Conservation (phyloP, 2,113 vertebrate genomes). For the Arothron firmamentum region DNA sequence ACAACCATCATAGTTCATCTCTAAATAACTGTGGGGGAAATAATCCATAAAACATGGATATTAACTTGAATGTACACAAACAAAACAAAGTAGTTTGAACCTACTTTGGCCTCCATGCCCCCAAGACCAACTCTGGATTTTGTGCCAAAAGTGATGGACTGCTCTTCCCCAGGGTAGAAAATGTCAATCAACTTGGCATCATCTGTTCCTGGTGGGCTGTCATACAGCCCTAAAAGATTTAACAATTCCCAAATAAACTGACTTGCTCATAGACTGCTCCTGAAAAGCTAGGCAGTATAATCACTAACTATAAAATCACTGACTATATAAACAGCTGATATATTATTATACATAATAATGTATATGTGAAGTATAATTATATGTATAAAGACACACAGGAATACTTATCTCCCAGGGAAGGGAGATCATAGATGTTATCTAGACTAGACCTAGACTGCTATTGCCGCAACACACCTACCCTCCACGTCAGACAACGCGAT, state of each 20-base stretch:
- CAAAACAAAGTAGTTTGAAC: neutral
- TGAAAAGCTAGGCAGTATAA: too few relatives aligned
- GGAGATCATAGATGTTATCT: conserved; percentile 50
- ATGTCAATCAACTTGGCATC: conserved; percentile 95
- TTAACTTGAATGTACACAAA: conserved; percentile 1
- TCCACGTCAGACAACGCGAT: conserved; percentile 95
- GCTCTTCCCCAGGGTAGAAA: conserved; percentile 97
- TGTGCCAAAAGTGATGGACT: conserved; percentile 93
- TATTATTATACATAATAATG: too few relatives aligned
- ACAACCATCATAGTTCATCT: too few relatives aligned
- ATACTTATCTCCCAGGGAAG: neutral
- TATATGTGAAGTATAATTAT: too few relatives aligned
- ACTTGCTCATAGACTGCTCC: neutral
- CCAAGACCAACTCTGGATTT: conserved; percentile 96
- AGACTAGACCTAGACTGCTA: conserved; percentile 43
- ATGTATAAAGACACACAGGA: conserved; percentile 17
- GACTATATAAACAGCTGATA: too few relatives aligned
- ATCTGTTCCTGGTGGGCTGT: conserved; percentile 92
- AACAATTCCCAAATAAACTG: neutral
- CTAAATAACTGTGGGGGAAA: too few relatives aligned
- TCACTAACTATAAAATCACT: too few relatives aligned
- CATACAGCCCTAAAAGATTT: conserved; percentile 82
- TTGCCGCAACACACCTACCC: conserved; percentile 73
- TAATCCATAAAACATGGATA: neutral
- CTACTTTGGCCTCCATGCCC: conserved; percentile 97